These are phyloP conservation scores for Lophotis ruficrista DNA, from an alignment of 2,113 vertebrate genomes.

Conservation along the genomic window DNA sequence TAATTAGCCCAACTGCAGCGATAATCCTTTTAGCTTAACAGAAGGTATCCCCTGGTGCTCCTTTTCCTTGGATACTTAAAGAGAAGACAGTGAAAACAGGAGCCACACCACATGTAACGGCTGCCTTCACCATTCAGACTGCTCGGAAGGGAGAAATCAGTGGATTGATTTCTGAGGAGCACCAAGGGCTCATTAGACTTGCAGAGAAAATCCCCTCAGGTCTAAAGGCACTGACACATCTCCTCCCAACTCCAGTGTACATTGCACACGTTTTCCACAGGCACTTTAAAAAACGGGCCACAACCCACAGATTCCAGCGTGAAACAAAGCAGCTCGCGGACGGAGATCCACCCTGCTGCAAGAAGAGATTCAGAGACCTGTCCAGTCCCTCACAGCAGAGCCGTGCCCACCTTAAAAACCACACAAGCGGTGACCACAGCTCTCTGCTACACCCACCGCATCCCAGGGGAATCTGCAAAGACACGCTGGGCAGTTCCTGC, in stretches of 20 bases:
- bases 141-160: not conserved
- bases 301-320: not conserved
- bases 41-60: not conserved
- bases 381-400: not conserved
- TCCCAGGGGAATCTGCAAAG: not conserved
- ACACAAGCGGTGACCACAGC: not conserved
- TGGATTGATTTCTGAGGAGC: not conserved
- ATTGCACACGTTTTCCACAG: not conserved
- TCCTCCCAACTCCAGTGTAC: constrained; percentile 13
- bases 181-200: not conserved
- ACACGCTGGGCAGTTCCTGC: rapidly evolving
- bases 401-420: not conserved
- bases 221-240: not conserved
- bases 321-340: not conserved
- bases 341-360: constrained; percentile 20
- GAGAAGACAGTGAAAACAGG: not conserved
- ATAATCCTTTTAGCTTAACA: constrained; percentile 6
- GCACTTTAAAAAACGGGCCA: not conserved
- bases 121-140: not conserved
- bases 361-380: not conserved
- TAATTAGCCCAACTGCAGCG: not conserved
- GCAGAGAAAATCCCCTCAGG: constrained; percentile 32
- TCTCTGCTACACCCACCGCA: not conserved
- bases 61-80: not conserved
- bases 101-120: not conserved